These are phyloP conservation scores for Procambarus clarkii DNA, from an alignment of 1,140 invertebrate species.

Conservation along the genomic window DNA sequence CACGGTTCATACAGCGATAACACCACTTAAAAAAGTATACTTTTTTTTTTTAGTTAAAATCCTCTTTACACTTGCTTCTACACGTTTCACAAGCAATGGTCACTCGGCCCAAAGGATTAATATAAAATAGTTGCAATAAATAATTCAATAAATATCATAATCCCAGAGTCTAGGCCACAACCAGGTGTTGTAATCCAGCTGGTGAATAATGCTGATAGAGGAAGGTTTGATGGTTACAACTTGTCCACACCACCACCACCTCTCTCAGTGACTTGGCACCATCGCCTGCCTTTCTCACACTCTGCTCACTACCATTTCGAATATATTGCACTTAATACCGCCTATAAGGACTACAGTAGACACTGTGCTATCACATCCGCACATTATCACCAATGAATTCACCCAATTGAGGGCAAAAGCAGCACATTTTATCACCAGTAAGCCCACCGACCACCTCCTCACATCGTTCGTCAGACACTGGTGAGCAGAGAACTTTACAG, in stretches of 20 bases:
- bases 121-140: slow-evolving; percentile 22
- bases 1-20: background rate
- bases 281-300: slow-evolving; percentile 40
- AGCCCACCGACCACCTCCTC: slow-evolving; percentile 25
- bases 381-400: slow-evolving; percentile 52
- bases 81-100: background rate
- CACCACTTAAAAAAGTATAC: background rate
- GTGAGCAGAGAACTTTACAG: background rate
- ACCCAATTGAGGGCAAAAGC: slow-evolving; percentile 47
- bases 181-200: slow-evolving; percentile 34
- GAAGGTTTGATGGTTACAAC: slow-evolving; percentile 31
- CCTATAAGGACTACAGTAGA: slow-evolving; percentile 13
- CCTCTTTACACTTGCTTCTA: background rate
- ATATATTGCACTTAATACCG: slow-evolving; percentile 39
- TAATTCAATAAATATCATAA: slow-evolving; percentile 30
- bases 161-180: slow-evolving; percentile 45
- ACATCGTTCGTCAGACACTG: slow-evolving; percentile 63
- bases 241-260: slow-evolving; percentile 54
- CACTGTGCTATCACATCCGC: slow-evolving; percentile 45
- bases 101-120: background rate
- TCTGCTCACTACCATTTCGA: slow-evolving; percentile 42
- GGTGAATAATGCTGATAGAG: background rate
- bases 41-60: background rate
- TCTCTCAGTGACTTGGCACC: slow-evolving; percentile 62
- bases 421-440: slow-evolving; percentile 55